Conservation (phyloP, 2,888 invertebrate genomes). For the Leptarthrus brevirostris region DNA sequence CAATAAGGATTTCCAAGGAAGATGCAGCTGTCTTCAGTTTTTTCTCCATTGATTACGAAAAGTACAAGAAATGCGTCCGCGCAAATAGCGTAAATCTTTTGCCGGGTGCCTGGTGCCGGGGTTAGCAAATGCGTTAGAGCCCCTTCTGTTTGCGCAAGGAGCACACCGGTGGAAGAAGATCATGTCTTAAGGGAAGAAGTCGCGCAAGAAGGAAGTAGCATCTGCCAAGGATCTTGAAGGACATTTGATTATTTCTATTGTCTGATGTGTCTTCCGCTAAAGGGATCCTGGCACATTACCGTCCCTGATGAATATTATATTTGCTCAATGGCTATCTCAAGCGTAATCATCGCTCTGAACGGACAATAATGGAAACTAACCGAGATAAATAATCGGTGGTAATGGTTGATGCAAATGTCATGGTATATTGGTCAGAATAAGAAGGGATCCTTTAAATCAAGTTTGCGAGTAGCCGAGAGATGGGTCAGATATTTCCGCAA, state of each 20-base stretch:
- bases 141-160: slow-evolving; percentile 40
- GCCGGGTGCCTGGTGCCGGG: slow-evolving; percentile 16
- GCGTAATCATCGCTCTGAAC: background rate
- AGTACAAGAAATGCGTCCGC: slow-evolving; percentile 14
- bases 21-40: slow-evolving; percentile 21
- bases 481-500: background rate
- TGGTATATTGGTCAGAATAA: background rate
- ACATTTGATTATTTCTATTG: slow-evolving; percentile 45
- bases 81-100: slow-evolving; percentile 39
- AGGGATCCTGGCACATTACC: slow-evolving; percentile 27
- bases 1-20: slow-evolving; percentile 18
- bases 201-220: slow-evolving; percentile 37
- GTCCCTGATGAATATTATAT: slow-evolving; percentile 34
- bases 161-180: background rate
- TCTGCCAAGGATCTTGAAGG: slow-evolving; percentile 44
- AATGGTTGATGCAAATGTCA: background rate
- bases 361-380: slow-evolving; percentile 32
- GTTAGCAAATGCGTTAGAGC: slow-evolving; percentile 36
- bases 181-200: slow-evolving; percentile 35
- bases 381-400: slow-evolving; percentile 28
- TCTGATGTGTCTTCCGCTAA: slow-evolving; percentile 21
- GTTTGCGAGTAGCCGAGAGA: background rate
- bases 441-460: slow-evolving; percentile 13
- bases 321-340: slow-evolving; percentile 36
- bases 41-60: background rate